A percentile compares a stretch with the other conserved stretches of the same genome.
These are phyloP conservation scores for Coryphaenoides rupestris DNA, from an alignment of 2,113 vertebrate species.

Conservation along the genomic window DNA sequence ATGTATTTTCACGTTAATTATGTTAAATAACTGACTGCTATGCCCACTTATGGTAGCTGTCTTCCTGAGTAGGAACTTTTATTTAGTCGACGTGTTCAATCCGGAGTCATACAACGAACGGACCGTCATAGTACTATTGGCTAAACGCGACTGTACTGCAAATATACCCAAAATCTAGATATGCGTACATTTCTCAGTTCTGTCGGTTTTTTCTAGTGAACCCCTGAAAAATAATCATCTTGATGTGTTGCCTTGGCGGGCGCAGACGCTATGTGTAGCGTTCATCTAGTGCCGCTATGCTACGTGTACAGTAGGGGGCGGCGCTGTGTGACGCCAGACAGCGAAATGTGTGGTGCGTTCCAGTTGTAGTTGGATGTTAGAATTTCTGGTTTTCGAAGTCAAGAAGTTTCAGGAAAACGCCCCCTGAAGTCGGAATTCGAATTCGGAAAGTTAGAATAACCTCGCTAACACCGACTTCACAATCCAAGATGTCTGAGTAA, in stretches of 20 bases:
- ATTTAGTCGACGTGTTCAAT: accelerated
- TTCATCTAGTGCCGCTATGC: conserved; percentile 29
- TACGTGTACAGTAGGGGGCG: conserved; percentile 50
- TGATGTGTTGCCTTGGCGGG: not conserved
- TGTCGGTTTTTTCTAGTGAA: accelerated
- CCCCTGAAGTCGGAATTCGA: too few relatives aligned
- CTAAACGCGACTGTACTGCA: not conserved
- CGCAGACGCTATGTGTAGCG: not conserved
- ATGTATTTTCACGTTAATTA: too few relatives aligned
- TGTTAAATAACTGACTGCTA: too few relatives aligned
- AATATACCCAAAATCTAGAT: not conserved
- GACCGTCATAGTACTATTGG: conserved; percentile 12
- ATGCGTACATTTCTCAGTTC: not conserved
- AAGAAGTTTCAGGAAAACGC: too few relatives aligned
- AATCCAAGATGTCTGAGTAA: too few relatives aligned
- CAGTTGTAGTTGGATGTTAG: too few relatives aligned
- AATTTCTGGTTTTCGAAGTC: too few relatives aligned
- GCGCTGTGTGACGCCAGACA: not conserved
- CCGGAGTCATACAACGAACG: conserved; percentile 6
- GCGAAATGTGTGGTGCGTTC: too few relatives aligned
- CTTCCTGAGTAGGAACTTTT: conserved; percentile 28
- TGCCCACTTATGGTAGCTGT: not conserved
- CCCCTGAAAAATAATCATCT: too few relatives aligned
- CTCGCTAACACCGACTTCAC: too few relatives aligned
- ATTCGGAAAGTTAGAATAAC: too few relatives aligned